These are phyloP conservation scores for Dascyllus trimaculatus DNA, from an alignment of 2,113 vertebrate genomes.

Conservation along the genomic window DNA sequence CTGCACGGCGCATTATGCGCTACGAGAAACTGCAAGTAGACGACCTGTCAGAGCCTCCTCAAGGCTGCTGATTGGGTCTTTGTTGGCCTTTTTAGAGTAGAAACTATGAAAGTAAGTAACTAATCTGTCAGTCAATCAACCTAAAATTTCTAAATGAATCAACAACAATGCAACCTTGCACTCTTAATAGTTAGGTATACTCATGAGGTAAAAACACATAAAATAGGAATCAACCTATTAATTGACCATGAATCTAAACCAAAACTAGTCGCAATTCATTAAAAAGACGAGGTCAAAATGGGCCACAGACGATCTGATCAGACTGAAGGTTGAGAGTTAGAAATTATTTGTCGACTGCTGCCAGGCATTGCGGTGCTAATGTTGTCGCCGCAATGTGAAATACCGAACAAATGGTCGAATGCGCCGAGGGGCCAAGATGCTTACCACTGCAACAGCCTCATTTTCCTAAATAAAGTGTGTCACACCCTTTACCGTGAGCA, in stretches of 20 bases:
- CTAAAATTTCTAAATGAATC: no score
- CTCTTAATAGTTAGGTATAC: no score
- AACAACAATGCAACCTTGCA: no score
- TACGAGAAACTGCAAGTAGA: neutral
- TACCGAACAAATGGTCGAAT: slow-evolving; percentile 18
- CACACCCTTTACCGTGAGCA: slow-evolving; percentile 23
- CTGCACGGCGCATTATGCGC: slow-evolving; percentile 1
- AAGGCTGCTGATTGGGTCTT: neutral
- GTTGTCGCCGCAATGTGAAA: slow-evolving; percentile 35
- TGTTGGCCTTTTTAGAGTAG: no score
- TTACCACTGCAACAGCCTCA: slow-evolving; percentile 35
- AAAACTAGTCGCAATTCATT: no score
- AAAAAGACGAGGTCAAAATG: no score
- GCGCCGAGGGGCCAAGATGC: slow-evolving; percentile 38
- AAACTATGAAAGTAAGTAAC: no score
- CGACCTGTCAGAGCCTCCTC: neutral
- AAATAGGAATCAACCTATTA: no score
- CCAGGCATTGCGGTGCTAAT: slow-evolving; percentile 19
- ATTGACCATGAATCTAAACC: no score
- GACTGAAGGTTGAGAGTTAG: neutral
- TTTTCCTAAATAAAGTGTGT: slow-evolving; percentile 56
- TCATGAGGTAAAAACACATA: no score
- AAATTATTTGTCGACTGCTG: slow-evolving; percentile 36
- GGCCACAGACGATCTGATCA: no score
- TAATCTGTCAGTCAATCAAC: no score